Evolutionary conservation across 2,113 vertebrate genomes (phyloP), one percentile per base, ranked within the genome.

Genomic region (Lutjanus erythropterus): DNA sequence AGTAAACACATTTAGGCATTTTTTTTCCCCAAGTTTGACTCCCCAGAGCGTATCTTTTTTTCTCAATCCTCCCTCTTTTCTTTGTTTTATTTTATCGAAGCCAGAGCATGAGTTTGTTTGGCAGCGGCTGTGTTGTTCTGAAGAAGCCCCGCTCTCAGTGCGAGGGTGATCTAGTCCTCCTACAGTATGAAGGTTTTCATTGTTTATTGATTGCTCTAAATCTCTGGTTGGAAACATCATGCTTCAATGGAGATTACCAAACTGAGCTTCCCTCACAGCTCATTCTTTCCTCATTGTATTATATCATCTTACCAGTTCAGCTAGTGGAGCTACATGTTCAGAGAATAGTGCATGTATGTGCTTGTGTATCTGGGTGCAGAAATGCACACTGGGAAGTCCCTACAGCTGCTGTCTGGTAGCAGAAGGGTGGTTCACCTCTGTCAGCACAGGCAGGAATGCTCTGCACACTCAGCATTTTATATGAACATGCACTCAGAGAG

Each of bases 381-480:
- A 77, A 77, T 72, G 68, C 42, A 76, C 55, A 35, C 42, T 52
- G 66, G 41, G 52, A 62, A n/a, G 76, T 75, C 59, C 8, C 21
- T 84, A 47, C 70, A 80, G 71, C 89, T 81, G 83, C 86, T 71
- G 80, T 52, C 21, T 78, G 75, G 67, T 80, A 77, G 77, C 80
- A 73, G 44, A 75, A 53, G 86, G 86, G 80, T 55, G 81, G 81
- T 47, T 87, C 84, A 46, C 77, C 64, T 68, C 73, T 84, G 64
- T 87, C 80, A 82, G 84, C 65, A 83, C 62, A 86, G 29, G 27
- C 70, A 76, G 85, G 84, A 86, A 89, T 65, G 73, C 55, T 83
- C 76, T 72, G 84, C 90, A 73, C 67, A 78, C 80, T 93, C 88
- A 78, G 89, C 88, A 39, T 64, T 88, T 85, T 47, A 33, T 6